A percentile compares a stretch with the other conserved stretches of the same genome.
phyloP scores from a whole-genome alignment of 37 sponge, comb jelly and placozoan genomes.

The Cladorhizidae sp. region DNA sequence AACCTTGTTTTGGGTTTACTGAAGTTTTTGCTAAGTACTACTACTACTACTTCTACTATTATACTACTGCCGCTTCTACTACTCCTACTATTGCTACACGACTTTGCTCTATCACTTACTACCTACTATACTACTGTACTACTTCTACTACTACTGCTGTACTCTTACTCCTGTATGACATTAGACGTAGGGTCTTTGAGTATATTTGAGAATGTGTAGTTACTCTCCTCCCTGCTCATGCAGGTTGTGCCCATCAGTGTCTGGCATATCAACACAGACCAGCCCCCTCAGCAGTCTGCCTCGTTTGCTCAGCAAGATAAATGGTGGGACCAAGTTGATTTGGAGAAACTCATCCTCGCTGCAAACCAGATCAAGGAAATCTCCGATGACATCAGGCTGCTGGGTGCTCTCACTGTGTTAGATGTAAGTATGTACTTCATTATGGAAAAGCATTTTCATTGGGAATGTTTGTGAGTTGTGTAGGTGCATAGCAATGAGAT shows the following conservation, averaged over 20 bases:
- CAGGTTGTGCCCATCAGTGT: conserved; percentile 60
- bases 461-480: conserved; percentile 8
- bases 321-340: conserved; percentile 89
- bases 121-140: no score
- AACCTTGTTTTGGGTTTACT: no score
- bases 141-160: no score
- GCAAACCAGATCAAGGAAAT: conserved; percentile 66
- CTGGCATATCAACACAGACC: conserved; percentile 71
- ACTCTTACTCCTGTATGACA: no score
- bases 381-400: conserved; percentile 67
- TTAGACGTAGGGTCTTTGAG: not conserved
- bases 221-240: no score
- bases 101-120: no score
- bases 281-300: conserved; percentile 13
- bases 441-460: not conserved
- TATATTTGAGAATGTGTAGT: not conserved
- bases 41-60: no score
- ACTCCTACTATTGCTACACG: no score
- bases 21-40: no score
- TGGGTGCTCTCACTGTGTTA: conserved; percentile 53
- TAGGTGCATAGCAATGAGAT: conserved; percentile 74
- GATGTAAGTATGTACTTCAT: conserved; percentile 87
- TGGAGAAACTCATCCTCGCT: conserved; percentile 75
- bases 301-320: conserved; percentile 20
- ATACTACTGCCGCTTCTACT: no score